Conservation (phyloP, 2,888 invertebrate genomes). For the Coleophora deauratella region DNA sequence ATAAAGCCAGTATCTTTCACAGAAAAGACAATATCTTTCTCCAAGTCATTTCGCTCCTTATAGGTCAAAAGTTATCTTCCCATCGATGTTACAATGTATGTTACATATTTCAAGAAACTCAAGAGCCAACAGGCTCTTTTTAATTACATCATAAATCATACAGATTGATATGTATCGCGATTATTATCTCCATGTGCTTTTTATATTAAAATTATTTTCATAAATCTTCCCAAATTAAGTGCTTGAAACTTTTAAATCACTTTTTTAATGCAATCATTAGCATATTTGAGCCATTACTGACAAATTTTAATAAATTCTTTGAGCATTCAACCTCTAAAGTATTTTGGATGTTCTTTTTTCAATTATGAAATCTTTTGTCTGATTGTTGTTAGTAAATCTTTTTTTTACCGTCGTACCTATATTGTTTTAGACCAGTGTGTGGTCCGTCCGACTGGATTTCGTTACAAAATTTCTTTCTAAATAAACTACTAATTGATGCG, state of each 20-base stretch:
- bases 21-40: too few relatives aligned
- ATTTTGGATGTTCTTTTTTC: too few relatives aligned
- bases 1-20: too few relatives aligned
- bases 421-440: too few relatives aligned
- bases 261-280: neutral
- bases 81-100: too few relatives aligned
- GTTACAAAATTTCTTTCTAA: conserved; percentile 11
- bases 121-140: conserved; percentile 1
- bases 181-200: conserved; percentile 8
- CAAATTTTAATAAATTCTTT: neutral
- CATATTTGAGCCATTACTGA: neutral
- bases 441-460: neutral
- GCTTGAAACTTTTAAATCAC: neutral
- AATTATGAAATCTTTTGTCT: too few relatives aligned
- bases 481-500: conserved; percentile 46
- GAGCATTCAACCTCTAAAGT: neutral
- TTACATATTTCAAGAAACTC: too few relatives aligned
- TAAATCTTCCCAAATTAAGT: too few relatives aligned
- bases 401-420: too few relatives aligned
- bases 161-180: conserved; percentile 9
- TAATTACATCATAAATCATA: conserved; percentile 7
- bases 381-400: too few relatives aligned
- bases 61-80: too few relatives aligned
- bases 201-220: conserved; percentile 3
- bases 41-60: too few relatives aligned